Conservation (phyloP, 2,797 vertebrate genomes). For the Apodemus agrarius region DNA sequence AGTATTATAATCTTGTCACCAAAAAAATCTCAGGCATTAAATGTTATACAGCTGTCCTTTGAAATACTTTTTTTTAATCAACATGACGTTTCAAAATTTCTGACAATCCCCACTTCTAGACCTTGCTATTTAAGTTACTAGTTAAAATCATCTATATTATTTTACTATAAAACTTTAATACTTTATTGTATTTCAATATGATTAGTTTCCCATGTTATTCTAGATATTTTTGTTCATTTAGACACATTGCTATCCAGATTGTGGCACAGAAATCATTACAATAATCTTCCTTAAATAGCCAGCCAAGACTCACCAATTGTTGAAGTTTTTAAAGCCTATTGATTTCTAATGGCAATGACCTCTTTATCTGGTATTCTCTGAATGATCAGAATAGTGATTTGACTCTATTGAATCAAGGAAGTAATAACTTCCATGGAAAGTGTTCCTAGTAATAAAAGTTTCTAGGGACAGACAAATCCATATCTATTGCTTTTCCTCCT, state of each 20-base stretch:
- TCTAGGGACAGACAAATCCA: background rate
- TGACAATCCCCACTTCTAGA: background rate
- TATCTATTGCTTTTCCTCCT: conserved; percentile 44
- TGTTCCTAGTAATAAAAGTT: background rate
- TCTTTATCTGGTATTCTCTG: conserved; percentile 25
- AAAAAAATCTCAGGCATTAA: conserved; percentile 6
- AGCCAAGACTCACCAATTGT: background rate
- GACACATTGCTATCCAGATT: background rate
- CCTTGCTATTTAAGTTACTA: conserved; percentile 25
- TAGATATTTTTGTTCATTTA: conserved; percentile 48
- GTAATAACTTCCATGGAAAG: conserved; percentile 13
- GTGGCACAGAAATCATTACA: conserved; percentile 40
- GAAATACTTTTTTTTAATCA: conserved; percentile 28
- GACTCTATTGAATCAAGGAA: background rate
- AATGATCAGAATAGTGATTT: conserved; percentile 37
- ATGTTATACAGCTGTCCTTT: background rate
- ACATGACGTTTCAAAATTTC: conserved; percentile 28
- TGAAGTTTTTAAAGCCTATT: conserved; percentile 30
- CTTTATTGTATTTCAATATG: conserved; percentile 30
- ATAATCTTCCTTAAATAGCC: background rate
- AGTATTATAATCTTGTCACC: background rate
- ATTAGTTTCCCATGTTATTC: conserved; percentile 29
- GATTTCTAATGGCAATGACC: conserved; percentile 27
- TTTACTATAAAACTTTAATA: conserved; percentile 26
- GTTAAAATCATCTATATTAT: background rate